Evolutionary conservation across 30 jellyfish, hydroid and myxozoan genomes (phyloP).

Genomic region (Morbakka virulenta): DNA sequence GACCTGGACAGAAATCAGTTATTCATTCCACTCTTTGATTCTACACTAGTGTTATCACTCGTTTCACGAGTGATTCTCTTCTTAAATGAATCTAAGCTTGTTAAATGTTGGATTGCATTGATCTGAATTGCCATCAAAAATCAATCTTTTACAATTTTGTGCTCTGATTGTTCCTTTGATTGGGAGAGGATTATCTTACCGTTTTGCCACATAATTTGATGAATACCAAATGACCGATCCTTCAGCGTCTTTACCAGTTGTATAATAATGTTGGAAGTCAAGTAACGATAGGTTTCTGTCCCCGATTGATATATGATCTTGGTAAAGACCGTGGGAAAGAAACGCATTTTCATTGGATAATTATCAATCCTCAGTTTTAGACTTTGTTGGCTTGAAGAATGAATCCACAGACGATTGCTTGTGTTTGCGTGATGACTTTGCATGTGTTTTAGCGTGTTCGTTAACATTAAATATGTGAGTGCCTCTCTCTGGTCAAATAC

Average conservation of each 20-base stretch:
- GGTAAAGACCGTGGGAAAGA: conserved; percentile 24
- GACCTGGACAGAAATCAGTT: background rate
- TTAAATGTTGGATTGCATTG: background rate
- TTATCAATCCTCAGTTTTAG: conserved; percentile 21
- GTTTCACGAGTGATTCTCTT: background rate
- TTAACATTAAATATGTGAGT: conserved; percentile 5
- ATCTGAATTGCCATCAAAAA: background rate
- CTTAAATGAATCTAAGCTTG: background rate
- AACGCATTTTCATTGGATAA: background rate
- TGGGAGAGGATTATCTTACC: background rate
- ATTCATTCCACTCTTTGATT: background rate
- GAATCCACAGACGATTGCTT: conserved; percentile 22
- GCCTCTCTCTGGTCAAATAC: conserved; percentile 31
- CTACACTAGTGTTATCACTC: background rate
- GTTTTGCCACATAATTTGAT: background rate
- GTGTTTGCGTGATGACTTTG: background rate
- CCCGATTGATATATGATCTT: conserved; percentile 1
- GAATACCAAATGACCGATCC: conserved; percentile 22
- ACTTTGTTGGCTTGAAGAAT: background rate
- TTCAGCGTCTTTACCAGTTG: conserved; percentile 5
- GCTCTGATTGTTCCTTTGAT: conserved; percentile 29
- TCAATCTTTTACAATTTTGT: background rate
- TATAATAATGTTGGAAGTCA: background rate
- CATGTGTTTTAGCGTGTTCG: conserved; percentile 21
- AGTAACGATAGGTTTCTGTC: background rate